These are phyloP conservation scores for Neoscelio sp. DNA, from an alignment of 2,888 invertebrate genomes.

Conservation along the genomic window DNA sequence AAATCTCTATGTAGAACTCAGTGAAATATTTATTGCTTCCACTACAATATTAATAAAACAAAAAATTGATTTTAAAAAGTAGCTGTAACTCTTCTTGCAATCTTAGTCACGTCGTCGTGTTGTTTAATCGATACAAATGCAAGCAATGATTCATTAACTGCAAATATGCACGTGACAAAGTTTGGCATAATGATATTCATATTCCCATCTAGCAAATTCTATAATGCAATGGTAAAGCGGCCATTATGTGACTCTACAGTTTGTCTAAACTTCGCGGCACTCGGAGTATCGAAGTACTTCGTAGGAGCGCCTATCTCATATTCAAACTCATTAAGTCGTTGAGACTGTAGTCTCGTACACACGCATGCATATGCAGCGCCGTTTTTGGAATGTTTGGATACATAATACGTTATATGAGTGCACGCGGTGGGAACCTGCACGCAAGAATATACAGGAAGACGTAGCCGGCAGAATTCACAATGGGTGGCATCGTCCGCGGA, in stretches of 20 bases:
- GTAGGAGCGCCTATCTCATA: slow-evolving; percentile 1
- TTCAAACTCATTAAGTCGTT: slow-evolving; percentile 12
- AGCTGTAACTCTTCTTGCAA: too few relatives aligned
- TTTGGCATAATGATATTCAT: too few relatives aligned
- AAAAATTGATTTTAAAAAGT: too few relatives aligned
- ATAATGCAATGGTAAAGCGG: too few relatives aligned
- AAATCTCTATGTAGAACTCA: too few relatives aligned
- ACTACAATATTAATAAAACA: too few relatives aligned
- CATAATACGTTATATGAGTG: slow-evolving; percentile 35
- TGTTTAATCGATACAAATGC: too few relatives aligned
- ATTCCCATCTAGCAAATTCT: too few relatives aligned
- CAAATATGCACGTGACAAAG: too few relatives aligned
- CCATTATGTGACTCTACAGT: neutral
- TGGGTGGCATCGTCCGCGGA: slow-evolving; percentile 49
- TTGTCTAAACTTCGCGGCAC: slow-evolving; percentile 3
- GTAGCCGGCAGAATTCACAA: slow-evolving; percentile 41
- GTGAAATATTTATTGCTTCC: too few relatives aligned
- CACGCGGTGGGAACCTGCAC: neutral
- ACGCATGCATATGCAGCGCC: slow-evolving; percentile 13
- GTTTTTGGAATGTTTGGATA: slow-evolving; percentile 33
- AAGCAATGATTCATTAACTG: too few relatives aligned
- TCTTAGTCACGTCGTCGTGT: too few relatives aligned
- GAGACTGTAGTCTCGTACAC: slow-evolving; percentile 2
- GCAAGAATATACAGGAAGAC: slow-evolving; percentile 26
- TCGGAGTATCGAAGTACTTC: slow-evolving; percentile 6